phyloP scores from a whole-genome alignment of 30 jellyfish, hydroid and myxozoan species.

The Turritopsis dohrnii region DNA sequence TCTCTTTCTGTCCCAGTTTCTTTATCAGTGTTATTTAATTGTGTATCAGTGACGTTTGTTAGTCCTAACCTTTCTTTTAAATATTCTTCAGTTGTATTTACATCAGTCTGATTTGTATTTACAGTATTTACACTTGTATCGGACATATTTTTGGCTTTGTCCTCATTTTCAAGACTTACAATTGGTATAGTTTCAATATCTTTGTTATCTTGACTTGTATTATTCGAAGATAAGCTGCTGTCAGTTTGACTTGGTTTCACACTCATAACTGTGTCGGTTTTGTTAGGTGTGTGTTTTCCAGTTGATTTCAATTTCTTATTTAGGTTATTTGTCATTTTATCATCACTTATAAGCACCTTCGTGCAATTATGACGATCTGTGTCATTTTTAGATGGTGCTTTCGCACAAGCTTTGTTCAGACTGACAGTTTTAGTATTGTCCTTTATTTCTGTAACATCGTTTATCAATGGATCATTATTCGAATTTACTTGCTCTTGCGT shows the following conservation, averaged over 20 bases:
- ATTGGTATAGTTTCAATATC: neutral
- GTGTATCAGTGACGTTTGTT: neutral
- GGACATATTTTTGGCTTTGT: neutral
- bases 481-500: conserved; percentile 1
- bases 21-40: neutral
- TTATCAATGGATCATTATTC: conserved; percentile 12
- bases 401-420: neutral
- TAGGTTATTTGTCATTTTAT: neutral
- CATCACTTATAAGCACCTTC: neutral
- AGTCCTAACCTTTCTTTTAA: neutral
- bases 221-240: neutral
- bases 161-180: neutral
- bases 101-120: neutral
- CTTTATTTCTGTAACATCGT: conserved; percentile 1
- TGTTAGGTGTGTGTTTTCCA: neutral
- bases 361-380: neutral
- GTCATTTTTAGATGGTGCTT: conserved; percentile 6
- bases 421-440: neutral
- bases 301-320: neutral
- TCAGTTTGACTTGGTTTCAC: neutral
- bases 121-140: neutral
- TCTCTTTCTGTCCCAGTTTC: neutral
- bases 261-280: neutral
- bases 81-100: neutral
- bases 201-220: neutral